Base-by-base conservation (phyloP, 2,888 invertebrate species). In the Sinodicranocentrus sp. region DNA sequence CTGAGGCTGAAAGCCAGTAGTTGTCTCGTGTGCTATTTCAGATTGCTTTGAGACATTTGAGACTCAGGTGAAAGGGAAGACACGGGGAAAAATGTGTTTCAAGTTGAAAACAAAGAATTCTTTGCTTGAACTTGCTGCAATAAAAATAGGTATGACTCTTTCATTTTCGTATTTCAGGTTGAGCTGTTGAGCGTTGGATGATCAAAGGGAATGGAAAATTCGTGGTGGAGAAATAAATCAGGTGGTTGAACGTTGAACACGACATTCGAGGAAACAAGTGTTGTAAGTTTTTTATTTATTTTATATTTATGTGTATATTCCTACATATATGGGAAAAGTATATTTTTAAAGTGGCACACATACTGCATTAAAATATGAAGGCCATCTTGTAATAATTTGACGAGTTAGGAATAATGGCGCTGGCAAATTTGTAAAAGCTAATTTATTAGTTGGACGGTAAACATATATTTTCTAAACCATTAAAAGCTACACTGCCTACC, bases 21-120 rank as follows among this genome's bases (percentile, higher is more conserved):
- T 63, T 23, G 21, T 57, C 23, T n/a, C 17, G 26, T 59, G 25
- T 54, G 26, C 21, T 39, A 13, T 71, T 57, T 67, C 23, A 44
- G 44, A 67, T 39, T n/a, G 21, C 43, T 72, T 59, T 59, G 25
- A 61, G 61, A 61, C 59, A 73, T 73, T 17, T 61, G 17, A 73
- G 72, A 73, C 13, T 39, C 33, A 54, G 21, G 59, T 52, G 10
- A 63, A 23, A 33, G 63, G 33, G 25, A 25, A 23, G 52, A 63
- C 52, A 59, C n/a, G 59, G n/a, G 28, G 17, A 23, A 63, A 63
- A 63, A 33, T 15, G 17, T 33, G 39, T 28, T 33, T 63, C 17
- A 33, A 63, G 17, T 17, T 63, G 19, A 19, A 28, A 8, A 59
- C 17, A 28, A 28, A 63, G 33, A 28, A 28, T 52, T 52, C 25